Conservation (phyloP, 2,797 vertebrate genomes). For the Microhierax caerulescens region DNA sequence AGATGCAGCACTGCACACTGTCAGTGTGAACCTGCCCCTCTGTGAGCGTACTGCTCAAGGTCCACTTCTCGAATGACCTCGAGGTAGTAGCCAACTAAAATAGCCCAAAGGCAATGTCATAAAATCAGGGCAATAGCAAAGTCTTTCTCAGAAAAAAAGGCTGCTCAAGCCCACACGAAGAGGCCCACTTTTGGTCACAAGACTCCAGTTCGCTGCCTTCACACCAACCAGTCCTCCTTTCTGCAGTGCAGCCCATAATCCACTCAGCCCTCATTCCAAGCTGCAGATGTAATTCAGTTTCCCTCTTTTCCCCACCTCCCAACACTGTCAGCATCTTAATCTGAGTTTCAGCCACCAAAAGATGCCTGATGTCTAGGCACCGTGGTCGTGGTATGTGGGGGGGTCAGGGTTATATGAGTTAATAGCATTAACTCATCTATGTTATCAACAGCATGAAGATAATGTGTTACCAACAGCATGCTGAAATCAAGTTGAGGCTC, state of each 20-base stretch:
- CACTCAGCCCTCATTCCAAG: neutral
- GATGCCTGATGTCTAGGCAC: neutral
- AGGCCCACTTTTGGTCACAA: neutral
- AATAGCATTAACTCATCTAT: no score
- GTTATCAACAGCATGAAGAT: neutral
- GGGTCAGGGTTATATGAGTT: neutral
- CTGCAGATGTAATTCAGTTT: neutral
- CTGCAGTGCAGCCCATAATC: neutral
- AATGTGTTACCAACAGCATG: neutral
- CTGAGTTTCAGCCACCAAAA: slow-evolving; percentile 3
- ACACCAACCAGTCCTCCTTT: neutral
- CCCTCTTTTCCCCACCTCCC: neutral
- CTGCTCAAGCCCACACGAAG: neutral
- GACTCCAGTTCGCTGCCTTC: neutral
- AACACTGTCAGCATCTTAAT: neutral
- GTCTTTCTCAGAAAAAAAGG: neutral
- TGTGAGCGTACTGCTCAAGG: neutral
- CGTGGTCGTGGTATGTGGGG: neutral
- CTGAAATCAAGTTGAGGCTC: neutral
- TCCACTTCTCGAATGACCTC: neutral
- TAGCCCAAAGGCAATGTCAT: neutral
- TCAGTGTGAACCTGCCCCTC: neutral
- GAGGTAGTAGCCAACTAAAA: neutral
- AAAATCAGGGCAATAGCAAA: neutral
- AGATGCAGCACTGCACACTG: neutral